These are phyloP conservation scores for Petaurus breviceps DNA, from an alignment of 2,113 vertebrate species.

Conservation along the genomic window DNA sequence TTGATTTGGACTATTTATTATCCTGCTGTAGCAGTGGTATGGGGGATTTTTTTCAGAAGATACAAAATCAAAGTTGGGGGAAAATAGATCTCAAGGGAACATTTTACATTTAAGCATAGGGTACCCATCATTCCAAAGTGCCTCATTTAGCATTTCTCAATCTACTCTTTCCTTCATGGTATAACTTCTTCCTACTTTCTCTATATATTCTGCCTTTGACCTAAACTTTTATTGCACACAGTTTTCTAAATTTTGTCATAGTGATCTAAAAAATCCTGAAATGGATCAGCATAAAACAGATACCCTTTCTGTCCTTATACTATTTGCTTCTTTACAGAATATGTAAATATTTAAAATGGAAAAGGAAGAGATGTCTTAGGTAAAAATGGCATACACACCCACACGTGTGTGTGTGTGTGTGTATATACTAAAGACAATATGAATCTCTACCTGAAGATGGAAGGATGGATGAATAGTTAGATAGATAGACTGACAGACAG, in stretches of 20 bases:
- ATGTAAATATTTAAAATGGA: neutral
- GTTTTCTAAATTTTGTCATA: neutral
- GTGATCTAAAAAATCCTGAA: neutral
- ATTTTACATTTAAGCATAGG: neutral
- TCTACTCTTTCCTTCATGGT: neutral
- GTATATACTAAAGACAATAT: neutral
- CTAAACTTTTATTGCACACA: neutral
- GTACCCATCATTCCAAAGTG: neutral
- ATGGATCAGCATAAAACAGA: neutral
- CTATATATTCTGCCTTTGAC: neutral
- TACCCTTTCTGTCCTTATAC: neutral
- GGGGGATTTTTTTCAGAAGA: conserved; percentile 72
- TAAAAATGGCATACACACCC: neutral
- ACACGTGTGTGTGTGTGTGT: too few relatives aligned
- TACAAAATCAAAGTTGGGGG: conserved; percentile 74
- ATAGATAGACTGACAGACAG: too few relatives aligned
- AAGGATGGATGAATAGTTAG: neutral
- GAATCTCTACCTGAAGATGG: neutral
- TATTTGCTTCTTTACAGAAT: neutral
- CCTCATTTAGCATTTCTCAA: neutral
- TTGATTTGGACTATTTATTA: conserved; percentile 80
- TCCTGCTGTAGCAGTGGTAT: conserved; percentile 74
- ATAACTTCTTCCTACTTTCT: neutral
- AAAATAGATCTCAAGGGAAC: conserved; percentile 35
- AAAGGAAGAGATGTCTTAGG: neutral